Percentiles rank a stretch among this genome's conserved stretches.
These are phyloP conservation scores for Triplophysa yarkandensis DNA, from an alignment of 2,797 vertebrate species.

Conservation along the genomic window DNA sequence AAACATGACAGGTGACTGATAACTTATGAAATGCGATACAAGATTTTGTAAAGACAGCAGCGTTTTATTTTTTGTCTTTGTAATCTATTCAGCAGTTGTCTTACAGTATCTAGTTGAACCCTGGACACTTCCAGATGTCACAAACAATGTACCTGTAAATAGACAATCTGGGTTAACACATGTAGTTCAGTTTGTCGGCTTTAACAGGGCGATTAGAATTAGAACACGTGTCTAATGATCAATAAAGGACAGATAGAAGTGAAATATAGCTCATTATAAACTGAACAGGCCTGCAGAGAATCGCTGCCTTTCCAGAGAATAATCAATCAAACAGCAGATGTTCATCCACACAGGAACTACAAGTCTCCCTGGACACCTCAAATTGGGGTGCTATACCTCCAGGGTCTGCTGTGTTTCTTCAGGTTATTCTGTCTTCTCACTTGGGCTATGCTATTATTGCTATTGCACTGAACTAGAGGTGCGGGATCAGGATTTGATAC, in stretches of 20 bases:
- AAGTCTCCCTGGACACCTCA: slow-evolving; percentile 29
- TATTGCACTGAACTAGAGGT: no score
- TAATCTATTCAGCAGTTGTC: neutral
- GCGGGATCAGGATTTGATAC: no score
- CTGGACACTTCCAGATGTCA: neutral
- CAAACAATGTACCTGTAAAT: neutral
- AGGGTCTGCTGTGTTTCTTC: neutral
- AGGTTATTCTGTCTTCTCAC: no score
- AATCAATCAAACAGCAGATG: slow-evolving; percentile 43
- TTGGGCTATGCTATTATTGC: no score
- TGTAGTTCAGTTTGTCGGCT: slow-evolving; percentile 3
- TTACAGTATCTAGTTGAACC: neutral
- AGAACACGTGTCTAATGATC: slow-evolving; percentile 72
- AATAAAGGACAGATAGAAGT: slow-evolving; percentile 66
- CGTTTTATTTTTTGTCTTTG: neutral
- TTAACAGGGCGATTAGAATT: slow-evolving; percentile 65
- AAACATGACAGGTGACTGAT: no score
- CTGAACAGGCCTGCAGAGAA: slow-evolving; percentile 59
- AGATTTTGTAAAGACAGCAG: no score
- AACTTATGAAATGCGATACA: no score
- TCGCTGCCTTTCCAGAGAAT: slow-evolving; percentile 49
- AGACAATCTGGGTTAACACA: neutral
- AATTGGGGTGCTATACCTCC: slow-evolving; percentile 47
- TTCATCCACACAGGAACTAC: slow-evolving; percentile 31
- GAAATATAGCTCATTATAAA: slow-evolving; percentile 73